Conservation (phyloP, 2,113 vertebrate species). For the Solea senegalensis region DNA sequence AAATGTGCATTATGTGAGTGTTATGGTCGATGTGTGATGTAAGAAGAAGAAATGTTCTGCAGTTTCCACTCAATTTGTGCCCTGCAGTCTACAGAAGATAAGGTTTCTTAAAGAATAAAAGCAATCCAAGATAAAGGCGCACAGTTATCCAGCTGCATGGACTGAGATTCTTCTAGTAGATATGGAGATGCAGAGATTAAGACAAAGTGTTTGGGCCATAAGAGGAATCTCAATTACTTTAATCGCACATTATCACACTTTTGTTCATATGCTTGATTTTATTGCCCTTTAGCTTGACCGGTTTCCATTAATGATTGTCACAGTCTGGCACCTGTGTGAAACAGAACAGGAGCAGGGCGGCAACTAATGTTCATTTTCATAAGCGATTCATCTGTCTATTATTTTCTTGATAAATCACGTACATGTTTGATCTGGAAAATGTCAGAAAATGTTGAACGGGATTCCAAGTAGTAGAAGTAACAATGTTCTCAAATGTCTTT, state of each 20-base stretch:
- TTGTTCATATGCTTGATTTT: not conserved
- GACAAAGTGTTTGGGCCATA: not conserved
- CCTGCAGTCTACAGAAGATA: conserved; percentile 23
- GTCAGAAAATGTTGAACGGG: no score
- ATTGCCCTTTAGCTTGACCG: conserved; percentile 4
- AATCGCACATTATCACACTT: not conserved
- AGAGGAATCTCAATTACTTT: not conserved
- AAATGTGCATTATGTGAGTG: conserved; percentile 13
- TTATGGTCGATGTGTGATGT: conserved; percentile 15
- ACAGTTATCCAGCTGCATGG: conserved; percentile 11
- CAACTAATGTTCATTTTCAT: no score
- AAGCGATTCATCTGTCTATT: no score
- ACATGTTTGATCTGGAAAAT: no score
- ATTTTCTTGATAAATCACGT: no score
- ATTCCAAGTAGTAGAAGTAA: no score
- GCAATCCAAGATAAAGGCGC: conserved; percentile 13
- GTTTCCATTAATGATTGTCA: not conserved
- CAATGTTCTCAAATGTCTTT: no score
- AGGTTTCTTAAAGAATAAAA: conserved; percentile 28
- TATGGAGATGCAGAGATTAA: conserved; percentile 17
- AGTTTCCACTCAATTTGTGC: conserved; percentile 33
- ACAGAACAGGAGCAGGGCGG: no score
- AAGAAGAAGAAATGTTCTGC: conserved; percentile 5
- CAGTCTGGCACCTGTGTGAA: conserved; percentile 4
- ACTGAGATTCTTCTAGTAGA: conserved; percentile 25